Evolutionary conservation across 2,113 vertebrate species (phyloP).

Genomic region (Amphiprion percula): DNA sequence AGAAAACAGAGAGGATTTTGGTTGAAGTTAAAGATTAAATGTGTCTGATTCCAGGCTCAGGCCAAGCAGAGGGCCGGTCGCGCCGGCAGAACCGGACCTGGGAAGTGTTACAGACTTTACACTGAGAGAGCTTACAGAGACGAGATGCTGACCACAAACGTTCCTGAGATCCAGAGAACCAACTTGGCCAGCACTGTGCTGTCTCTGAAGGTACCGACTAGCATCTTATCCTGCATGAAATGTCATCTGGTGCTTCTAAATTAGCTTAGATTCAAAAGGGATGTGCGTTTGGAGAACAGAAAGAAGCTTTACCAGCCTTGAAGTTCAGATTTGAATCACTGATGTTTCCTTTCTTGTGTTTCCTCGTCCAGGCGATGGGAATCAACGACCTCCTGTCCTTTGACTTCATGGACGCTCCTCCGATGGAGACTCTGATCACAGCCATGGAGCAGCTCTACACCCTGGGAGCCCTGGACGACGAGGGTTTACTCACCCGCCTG

Average conservation of each 20-base stretch:
- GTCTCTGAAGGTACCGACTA: conserved; percentile 91
- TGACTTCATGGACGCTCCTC: conserved; percentile 99
- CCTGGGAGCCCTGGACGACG: conserved; percentile 95
- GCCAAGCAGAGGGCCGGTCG: conserved; percentile 96
- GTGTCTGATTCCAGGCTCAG: conserved; percentile 86
- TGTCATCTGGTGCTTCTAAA: too few relatives aligned
- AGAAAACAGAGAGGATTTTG: not conserved
- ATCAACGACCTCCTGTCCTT: conserved; percentile 98
- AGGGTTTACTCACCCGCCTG: conserved; percentile 94
- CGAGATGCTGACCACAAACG: conserved; percentile 98
- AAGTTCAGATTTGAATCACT: too few relatives aligned
- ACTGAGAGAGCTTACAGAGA: conserved; percentile 98
- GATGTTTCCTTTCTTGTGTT: too few relatives aligned
- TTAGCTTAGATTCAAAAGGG: too few relatives aligned
- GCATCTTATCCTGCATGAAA: too few relatives aligned
- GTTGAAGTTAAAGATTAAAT: too few relatives aligned
- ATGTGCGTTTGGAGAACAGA: too few relatives aligned
- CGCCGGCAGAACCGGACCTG: conserved; percentile 95
- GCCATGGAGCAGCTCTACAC: conserved; percentile 99
- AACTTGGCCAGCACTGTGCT: conserved; percentile 97
- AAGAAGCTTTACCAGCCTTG: too few relatives aligned
- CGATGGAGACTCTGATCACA: conserved; percentile 98
- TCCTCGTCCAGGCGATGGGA: conserved; percentile 91
- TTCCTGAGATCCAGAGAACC: conserved; percentile 98
- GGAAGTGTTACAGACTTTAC: conserved; percentile 95